Percentiles rank a stretch among this genome's conserved stretches.
Evolutionary conservation across 2,113 vertebrate species (phyloP).

Genomic region (Epinephelus cyanopodus): DNA sequence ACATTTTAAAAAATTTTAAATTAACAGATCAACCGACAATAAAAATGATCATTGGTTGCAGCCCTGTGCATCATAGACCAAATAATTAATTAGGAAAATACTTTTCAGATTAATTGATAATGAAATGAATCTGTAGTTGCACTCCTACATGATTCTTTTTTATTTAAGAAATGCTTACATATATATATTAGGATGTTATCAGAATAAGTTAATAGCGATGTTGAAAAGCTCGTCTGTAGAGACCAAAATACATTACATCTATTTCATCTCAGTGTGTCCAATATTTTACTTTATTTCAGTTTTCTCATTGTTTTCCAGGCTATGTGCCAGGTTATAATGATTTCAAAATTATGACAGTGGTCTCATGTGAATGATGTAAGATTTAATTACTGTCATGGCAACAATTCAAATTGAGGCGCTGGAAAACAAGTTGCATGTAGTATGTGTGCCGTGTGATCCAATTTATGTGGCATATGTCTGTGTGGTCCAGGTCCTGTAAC

Average conservation of each 20-base stretch:
- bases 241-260: neutral
- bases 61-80: no score
- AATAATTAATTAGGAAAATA: neutral
- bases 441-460: neutral
- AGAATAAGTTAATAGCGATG: neutral
- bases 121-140: neutral
- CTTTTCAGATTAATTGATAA: neutral
- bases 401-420: constrained; percentile 13
- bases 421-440: neutral
- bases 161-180: neutral
- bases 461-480: neutral
- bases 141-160: neutral
- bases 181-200: neutral
- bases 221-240: neutral
- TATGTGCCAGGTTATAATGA: constrained; percentile 4
- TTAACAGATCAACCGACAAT: no score
- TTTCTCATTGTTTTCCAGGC: constrained; percentile 5
- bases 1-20: no score
- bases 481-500: neutral
- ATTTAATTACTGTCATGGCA: constrained; percentile 33
- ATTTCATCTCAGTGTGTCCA: neutral
- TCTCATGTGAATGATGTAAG: constrained; percentile 43
- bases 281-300: constrained; percentile 9
- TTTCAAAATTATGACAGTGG: constrained; percentile 1
- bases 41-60: no score